Conservation (phyloP, 2,797 vertebrate genomes). For the Lophius americanus region DNA sequence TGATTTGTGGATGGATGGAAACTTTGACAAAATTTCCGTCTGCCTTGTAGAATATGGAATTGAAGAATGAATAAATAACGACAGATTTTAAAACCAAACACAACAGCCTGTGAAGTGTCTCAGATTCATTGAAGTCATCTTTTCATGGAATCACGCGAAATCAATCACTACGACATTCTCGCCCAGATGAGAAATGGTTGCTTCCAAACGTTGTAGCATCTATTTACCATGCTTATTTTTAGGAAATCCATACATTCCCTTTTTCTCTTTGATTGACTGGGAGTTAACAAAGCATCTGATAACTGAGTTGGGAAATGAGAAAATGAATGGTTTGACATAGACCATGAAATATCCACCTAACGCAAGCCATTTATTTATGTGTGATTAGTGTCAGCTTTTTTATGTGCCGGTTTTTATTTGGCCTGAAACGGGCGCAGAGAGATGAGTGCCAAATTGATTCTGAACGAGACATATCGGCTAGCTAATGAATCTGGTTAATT, state of each 20-base stretch:
- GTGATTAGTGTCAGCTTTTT: slow-evolving; percentile 75
- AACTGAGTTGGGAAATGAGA: slow-evolving; percentile 38
- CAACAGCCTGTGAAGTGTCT: neutral
- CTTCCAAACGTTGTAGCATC: slow-evolving; percentile 3
- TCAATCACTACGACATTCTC: neutral
- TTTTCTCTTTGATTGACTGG: slow-evolving; percentile 6
- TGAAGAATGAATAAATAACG: neutral
- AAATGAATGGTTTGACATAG: slow-evolving; percentile 59
- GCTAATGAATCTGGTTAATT: slow-evolving; percentile 84
- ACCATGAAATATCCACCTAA: slow-evolving; percentile 72
- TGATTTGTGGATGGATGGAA: too few species aligned
- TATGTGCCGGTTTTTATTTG: slow-evolving; percentile 70
- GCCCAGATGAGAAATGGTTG: neutral
- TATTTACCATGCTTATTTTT: neutral
- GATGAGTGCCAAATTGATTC: slow-evolving; percentile 78
- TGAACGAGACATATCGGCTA: slow-evolving; percentile 73
- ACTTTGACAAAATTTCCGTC: too few species aligned
- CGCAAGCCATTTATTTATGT: slow-evolving; percentile 69
- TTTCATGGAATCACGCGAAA: neutral
- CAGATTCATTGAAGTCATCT: too few species aligned
- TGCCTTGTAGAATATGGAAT: too few species aligned
- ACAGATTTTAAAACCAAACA: neutral
- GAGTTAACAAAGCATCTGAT: slow-evolving; percentile 13
- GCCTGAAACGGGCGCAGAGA: slow-evolving; percentile 68
- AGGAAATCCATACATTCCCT: slow-evolving; percentile 16